These are phyloP conservation scores for Cataglyphis livida DNA, from an alignment of 2,888 invertebrate species.

Conservation along the genomic window DNA sequence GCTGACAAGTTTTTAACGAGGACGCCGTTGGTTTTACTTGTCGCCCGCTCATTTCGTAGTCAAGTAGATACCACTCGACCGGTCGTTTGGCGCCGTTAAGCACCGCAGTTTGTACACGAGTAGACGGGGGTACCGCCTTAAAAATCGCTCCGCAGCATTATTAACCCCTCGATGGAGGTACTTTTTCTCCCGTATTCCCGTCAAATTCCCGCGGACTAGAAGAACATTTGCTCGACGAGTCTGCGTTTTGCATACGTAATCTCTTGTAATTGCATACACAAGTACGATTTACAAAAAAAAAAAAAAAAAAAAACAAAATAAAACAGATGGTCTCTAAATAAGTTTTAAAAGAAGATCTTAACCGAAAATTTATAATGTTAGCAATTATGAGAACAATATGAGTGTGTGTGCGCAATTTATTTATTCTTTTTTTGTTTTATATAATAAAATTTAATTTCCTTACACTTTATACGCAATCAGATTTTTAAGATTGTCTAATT, in stretches of 20 bases:
- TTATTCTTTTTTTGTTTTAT: neutral
- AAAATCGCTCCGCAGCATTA: conserved; percentile 20
- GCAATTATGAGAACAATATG: neutral
- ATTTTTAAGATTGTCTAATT: neutral
- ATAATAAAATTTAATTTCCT: neutral
- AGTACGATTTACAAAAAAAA: neutral
- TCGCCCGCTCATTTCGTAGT: conserved; percentile 28
- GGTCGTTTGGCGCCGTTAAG: conserved; percentile 22
- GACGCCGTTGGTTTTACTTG: conserved; percentile 27
- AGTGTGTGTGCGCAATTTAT: neutral
- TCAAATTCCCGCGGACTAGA: neutral
- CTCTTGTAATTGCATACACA: neutral
- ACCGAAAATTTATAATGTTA: neutral
- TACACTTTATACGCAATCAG: neutral
- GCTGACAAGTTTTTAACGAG: conserved; percentile 72
- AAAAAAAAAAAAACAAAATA: neutral
- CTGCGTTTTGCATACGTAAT: neutral
- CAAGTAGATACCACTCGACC: conserved; percentile 10
- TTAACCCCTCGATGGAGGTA: neutral
- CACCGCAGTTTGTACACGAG: neutral
- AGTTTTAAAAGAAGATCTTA: neutral
- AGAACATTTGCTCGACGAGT: conserved; percentile 26
- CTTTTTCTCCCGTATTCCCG: neutral
- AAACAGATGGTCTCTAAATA: neutral
- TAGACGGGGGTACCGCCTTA: neutral